Conservation (phyloP, 2,888 invertebrate genomes). For the Drosophila algonquin region DNA sequence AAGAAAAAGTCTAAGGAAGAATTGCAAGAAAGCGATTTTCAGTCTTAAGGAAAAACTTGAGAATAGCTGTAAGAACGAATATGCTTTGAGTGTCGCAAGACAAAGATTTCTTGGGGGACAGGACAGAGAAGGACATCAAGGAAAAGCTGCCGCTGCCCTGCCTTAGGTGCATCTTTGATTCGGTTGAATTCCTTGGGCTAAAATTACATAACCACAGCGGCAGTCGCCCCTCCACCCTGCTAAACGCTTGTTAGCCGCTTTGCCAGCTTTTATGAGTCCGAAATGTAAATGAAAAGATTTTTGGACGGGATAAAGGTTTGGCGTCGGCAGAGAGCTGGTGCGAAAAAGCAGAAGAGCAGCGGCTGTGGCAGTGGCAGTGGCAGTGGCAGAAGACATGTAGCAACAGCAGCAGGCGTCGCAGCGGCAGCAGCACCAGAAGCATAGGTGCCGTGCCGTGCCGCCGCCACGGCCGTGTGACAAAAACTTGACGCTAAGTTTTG, state of each 20-base stretch:
- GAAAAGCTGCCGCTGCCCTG: not conserved
- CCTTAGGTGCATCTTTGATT: not conserved
- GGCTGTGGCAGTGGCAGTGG: constrained; percentile 16
- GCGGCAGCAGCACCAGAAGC: not conserved
- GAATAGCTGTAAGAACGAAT: not conserved
- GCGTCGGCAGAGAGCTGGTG: constrained; percentile 52
- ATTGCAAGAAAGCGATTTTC: not conserved
- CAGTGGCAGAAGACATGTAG: constrained; percentile 16
- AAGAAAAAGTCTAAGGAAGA: too few relatives aligned
- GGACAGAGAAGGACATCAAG: not conserved
- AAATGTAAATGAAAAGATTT: constrained; percentile 69
- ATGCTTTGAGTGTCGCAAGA: not conserved
- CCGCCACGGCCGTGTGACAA: constrained; percentile 70
- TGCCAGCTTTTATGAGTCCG: constrained; percentile 71
- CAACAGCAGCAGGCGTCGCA: constrained; percentile 1
- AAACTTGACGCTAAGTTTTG: constrained; percentile 76
- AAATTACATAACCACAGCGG: not conserved
- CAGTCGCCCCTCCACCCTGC: not conserved
- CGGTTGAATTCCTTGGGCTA: not conserved
- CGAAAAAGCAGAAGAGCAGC: constrained; percentile 66
- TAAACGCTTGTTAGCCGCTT: constrained; percentile 60
- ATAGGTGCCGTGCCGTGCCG: constrained; percentile 31
- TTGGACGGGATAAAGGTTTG: constrained; percentile 23
- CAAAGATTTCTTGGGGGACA: not conserved
- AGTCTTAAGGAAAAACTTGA: not conserved